Percentiles rank a stretch among this genome's conserved stretches.
phyloP scores from a whole-genome alignment of 1,140 invertebrate species.

The Drosophila kikkawai region DNA sequence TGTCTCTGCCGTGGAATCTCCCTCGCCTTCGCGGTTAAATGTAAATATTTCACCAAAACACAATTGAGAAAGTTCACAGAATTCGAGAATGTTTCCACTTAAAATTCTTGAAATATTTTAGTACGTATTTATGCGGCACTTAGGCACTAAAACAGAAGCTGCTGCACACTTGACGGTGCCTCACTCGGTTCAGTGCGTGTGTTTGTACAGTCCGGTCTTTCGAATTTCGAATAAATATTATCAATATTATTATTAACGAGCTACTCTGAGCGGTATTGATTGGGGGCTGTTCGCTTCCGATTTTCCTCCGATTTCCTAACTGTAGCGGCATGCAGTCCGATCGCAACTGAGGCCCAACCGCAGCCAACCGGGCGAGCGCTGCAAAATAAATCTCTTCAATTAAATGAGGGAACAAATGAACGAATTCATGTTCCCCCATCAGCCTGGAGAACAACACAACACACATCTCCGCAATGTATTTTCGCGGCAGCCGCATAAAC shows the following conservation, averaged over 20 bases:
- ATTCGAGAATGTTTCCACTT: slow-evolving; percentile 65
- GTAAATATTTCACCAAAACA: slow-evolving; percentile 54
- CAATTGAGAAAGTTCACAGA: slow-evolving; percentile 57
- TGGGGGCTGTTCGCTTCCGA: slow-evolving; percentile 9
- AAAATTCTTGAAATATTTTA: slow-evolving; percentile 68
- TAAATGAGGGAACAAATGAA: slow-evolving; percentile 72
- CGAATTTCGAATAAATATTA: slow-evolving; percentile 31
- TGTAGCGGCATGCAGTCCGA: slow-evolving; percentile 53
- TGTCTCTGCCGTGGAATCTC: slow-evolving; percentile 41
- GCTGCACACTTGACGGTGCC: slow-evolving; percentile 39
- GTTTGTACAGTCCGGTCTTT: slow-evolving; percentile 24
- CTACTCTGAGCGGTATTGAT: slow-evolving; percentile 6
- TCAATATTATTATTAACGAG: slow-evolving; percentile 21
- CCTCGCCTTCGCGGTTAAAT: slow-evolving; percentile 31
- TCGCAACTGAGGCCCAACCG: slow-evolving; percentile 63
- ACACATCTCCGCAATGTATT: slow-evolving; percentile 55
- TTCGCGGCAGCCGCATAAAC: slow-evolving; percentile 60
- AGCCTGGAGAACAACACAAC: slow-evolving; percentile 46
- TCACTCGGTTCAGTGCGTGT: slow-evolving; percentile 1
- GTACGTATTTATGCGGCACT: slow-evolving; percentile 45
- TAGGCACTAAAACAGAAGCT: slow-evolving; percentile 48
- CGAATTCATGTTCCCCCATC: slow-evolving; percentile 57
- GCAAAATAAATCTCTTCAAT: slow-evolving; percentile 78
- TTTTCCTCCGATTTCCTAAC: slow-evolving; percentile 46
- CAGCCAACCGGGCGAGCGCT: slow-evolving; percentile 26